Evolutionary conservation across 2,797 vertebrate species (phyloP), one percentile per base, ranked within the genome.

Genomic region (Coregonus sp.): DNA sequence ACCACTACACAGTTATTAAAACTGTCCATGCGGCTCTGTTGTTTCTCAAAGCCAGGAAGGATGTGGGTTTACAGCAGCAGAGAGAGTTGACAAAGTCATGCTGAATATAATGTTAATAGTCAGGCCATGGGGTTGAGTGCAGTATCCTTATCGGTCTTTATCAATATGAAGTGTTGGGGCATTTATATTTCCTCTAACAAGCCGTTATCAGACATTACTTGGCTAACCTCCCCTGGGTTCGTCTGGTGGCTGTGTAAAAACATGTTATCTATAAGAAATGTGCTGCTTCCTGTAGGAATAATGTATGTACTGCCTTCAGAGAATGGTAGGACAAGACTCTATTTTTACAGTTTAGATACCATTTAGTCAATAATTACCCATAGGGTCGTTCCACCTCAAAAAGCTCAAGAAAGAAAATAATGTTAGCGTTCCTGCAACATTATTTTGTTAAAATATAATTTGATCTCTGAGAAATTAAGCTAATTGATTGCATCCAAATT

Each of bases 221-320:
- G 73, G 77, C 29, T n/a, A 31, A 51, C 33, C 70, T 25, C 5
- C 40, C 31, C 37, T 29, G 40, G 40, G 40, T 47, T 67, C 20
- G 14, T 56, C 63, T 66, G 63, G 14, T 68, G 47, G 29, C 50
- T 35, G 61, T 78, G 35, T 54, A 20, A 65, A 65, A 50, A 70
- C 50, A 70, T n/a, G 14, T 20, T 31, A 52, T 31, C 54, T 18
- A 18, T n/a, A 37, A 63, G 25, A 25, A 9, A 81, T 61, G 31
- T 25, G 18, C n/a, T 15, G 16, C 51, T 74, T 40, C 73, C 29
- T 74, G 25, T 25, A 51, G 84, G 79, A 81, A 82, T 68, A 71
- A 12, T 25, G 40, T 70, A 12, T 56, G 54, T 56, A 59, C 25
- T 18, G n/a, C 37, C 74, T 79, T 78, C 86, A 82, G 80, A 78